A percentile compares a stretch with the other conserved stretches of the same genome.
Conservation (phyloP, 2,797 vertebrate species). For the Limnodromus scolopaceus region DNA sequence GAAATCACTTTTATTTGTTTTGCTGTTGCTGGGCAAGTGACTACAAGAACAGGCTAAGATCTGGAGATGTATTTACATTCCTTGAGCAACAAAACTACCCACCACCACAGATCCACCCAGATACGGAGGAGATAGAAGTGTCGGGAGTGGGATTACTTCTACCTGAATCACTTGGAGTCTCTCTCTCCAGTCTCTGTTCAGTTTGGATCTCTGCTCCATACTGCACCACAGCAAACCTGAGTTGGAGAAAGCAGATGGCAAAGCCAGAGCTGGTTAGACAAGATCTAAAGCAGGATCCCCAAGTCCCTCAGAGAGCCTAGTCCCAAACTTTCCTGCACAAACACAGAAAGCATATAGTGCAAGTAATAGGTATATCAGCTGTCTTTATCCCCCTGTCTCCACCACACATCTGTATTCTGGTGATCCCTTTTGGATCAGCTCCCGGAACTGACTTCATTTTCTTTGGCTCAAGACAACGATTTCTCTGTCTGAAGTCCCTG, state of each 20-base stretch:
- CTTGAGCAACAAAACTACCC: not conserved
- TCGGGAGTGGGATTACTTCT: not conserved
- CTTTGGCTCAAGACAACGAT: not conserved
- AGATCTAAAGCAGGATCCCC: not conserved
- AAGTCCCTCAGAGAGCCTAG: not conserved
- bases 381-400: not conserved
- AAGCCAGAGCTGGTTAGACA: not conserved
- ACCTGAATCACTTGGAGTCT: not conserved
- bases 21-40: not conserved
- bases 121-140: not conserved
- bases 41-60: not conserved
- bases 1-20: not conserved
- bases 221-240: conserved; percentile 73
- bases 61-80: not conserved
- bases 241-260: not conserved
- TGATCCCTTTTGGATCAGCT: not conserved
- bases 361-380: not conserved
- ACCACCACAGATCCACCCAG: not conserved
- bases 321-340: not conserved
- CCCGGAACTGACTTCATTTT: not conserved
- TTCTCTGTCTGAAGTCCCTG: not conserved
- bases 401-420: not conserved
- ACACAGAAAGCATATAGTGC: not conserved
- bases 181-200: conserved; percentile 43
- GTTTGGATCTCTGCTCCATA: conserved; percentile 46